These are phyloP conservation scores for Chelmon rostratus DNA, from an alignment of 2,797 vertebrate genomes.

Conservation along the genomic window DNA sequence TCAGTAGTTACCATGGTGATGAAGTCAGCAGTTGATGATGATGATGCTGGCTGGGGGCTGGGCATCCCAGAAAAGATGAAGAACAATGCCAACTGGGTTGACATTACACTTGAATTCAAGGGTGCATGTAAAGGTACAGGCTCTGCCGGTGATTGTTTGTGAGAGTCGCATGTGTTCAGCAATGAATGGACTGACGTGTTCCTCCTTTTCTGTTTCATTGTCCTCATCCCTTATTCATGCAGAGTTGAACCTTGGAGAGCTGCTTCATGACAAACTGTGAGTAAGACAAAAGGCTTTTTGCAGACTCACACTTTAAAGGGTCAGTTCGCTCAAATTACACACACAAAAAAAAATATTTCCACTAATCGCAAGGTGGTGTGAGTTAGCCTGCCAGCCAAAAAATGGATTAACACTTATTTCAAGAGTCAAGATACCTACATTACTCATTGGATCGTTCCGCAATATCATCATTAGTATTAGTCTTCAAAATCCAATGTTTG, in stretches of 20 bases:
- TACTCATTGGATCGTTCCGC: neutral
- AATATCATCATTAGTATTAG: neutral
- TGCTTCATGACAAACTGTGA: constrained; percentile 99
- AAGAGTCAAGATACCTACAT: neutral
- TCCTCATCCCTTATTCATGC: constrained; percentile 61
- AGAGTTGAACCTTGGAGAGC: constrained; percentile 97
- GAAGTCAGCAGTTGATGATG: constrained; percentile 95
- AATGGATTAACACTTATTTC: no score
- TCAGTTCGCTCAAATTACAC: neutral
- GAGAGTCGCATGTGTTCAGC: neutral
- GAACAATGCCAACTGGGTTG: constrained; percentile 94
- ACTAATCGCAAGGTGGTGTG: no score
- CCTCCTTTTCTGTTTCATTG: neutral
- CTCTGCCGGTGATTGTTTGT: neutral
- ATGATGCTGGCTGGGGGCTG: constrained; percentile 95
- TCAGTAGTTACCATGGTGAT: constrained; percentile 91
- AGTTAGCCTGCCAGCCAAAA: neutral
- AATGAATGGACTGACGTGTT: constrained; percentile 19
- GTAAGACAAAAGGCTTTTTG: constrained; percentile 74
- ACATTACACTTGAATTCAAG: constrained; percentile 97
- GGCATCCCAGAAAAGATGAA: constrained; percentile 96
- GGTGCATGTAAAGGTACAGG: constrained; percentile 93
- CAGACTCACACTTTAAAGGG: constrained; percentile 9
- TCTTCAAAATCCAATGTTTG: neutral
- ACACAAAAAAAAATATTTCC: neutral